Percentiles rank a stretch among this genome's conserved stretches.
Conservation (phyloP, 2,113 vertebrate genomes). For the Bagarius yarrelli region DNA sequence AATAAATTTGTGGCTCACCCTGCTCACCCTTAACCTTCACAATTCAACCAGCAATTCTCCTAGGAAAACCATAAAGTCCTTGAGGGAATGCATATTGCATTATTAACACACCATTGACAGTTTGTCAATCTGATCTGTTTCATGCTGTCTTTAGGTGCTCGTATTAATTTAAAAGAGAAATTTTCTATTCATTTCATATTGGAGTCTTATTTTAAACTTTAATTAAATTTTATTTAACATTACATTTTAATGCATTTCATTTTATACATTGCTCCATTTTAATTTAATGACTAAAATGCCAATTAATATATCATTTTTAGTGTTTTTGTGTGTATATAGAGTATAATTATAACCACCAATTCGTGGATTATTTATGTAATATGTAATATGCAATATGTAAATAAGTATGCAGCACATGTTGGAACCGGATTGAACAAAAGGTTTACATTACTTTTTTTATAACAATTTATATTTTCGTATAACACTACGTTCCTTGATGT, state of each 20-base stretch:
- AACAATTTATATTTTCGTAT: no score
- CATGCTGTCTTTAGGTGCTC: conserved; percentile 16
- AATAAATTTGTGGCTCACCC: conserved; percentile 94
- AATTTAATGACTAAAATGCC: neutral
- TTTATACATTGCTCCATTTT: conserved; percentile 47
- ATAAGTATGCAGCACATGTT: no score
- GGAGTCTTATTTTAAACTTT: neutral
- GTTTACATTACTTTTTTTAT: no score
- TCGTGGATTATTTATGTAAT: neutral
- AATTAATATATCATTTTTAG: neutral
- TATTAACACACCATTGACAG: conserved; percentile 75
- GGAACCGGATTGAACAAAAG: no score
- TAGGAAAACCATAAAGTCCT: conserved; percentile 80
- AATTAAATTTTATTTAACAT: conserved; percentile 20
- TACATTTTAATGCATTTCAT: conserved; percentile 52
- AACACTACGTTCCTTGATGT: no score
- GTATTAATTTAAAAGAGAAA: conserved; percentile 35
- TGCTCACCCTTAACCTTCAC: conserved; percentile 97
- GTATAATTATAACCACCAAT: neutral
- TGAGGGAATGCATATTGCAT: conserved; percentile 72
- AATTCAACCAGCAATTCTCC: conserved; percentile 77
- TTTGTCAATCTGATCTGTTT: conserved; percentile 65
- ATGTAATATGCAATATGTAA: neutral
- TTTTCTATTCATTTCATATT: neutral
- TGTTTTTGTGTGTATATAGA: neutral